These are phyloP conservation scores for Limnephilus rhombicus DNA, from an alignment of 2,888 invertebrate species.

Conservation along the genomic window DNA sequence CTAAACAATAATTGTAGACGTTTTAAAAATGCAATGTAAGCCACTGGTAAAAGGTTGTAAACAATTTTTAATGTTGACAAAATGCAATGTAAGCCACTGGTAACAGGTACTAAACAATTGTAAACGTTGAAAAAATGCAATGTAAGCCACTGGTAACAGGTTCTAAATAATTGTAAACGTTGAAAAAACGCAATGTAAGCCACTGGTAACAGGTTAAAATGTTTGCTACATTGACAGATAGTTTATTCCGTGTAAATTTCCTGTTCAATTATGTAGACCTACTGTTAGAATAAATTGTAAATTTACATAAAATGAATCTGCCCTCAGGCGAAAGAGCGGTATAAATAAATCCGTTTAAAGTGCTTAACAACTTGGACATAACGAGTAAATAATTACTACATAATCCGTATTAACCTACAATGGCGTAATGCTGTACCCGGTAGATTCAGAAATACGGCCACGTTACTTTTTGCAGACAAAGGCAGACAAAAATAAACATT, in stretches of 20 bases:
- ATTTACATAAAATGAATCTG: background rate
- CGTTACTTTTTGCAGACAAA: background rate
- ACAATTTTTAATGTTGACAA: too few species aligned
- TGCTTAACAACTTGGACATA: background rate
- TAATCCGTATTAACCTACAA: background rate
- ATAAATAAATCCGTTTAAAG: background rate
- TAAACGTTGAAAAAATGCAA: too few species aligned
- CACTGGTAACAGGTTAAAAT: background rate
- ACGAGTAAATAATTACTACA: background rate
- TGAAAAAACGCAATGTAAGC: background rate
- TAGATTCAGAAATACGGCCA: background rate
- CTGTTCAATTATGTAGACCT: background rate
- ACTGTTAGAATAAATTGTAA: background rate
- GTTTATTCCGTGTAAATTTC: background rate
- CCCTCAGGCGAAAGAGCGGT: background rate
- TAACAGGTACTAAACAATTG: too few species aligned
- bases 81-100: too few species aligned
- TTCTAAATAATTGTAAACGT: background rate
- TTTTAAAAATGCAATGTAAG: too few species aligned
- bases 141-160: too few species aligned
- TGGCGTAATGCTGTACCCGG: background rate
- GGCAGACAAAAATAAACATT: background rate
- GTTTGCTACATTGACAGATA: background rate
- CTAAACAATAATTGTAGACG: too few species aligned
- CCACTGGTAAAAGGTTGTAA: too few species aligned